Evolutionary conservation across 2,113 vertebrate genomes (phyloP).

Genomic region (Cinclus mexicanus): DNA sequence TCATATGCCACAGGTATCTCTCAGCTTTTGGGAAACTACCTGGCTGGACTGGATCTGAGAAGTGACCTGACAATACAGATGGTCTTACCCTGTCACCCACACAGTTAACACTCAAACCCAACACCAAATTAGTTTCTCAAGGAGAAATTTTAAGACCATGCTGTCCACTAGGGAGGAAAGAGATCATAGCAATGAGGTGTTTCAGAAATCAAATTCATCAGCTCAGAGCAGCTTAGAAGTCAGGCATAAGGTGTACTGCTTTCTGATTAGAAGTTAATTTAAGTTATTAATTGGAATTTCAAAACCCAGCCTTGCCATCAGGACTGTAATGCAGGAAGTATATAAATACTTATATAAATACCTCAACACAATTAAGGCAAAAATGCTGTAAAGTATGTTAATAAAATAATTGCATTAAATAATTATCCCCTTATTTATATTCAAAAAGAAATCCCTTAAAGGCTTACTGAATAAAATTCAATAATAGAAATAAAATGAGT

Average conservation of each 20-base stretch:
- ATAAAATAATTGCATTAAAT: conserved; percentile 6
- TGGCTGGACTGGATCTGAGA: not conserved
- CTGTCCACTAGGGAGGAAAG: not conserved
- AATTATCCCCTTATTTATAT: not conserved
- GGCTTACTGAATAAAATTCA: not conserved
- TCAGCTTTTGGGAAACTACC: not conserved
- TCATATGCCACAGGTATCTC: not conserved
- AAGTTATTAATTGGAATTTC: not conserved
- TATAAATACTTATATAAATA: not conserved
- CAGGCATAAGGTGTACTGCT: not conserved
- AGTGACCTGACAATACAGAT: not conserved
- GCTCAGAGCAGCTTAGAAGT: not conserved
- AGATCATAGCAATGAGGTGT: not conserved
- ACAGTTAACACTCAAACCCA: not conserved
- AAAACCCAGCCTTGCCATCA: not conserved
- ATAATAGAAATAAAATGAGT: not conserved
- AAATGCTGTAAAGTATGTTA: not conserved
- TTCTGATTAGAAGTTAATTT: not conserved
- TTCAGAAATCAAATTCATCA: not conserved
- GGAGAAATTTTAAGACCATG: not conserved
- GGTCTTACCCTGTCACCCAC: not conserved
- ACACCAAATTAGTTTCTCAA: not conserved
- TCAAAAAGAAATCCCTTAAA: conserved; percentile 15
- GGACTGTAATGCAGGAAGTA: not conserved
- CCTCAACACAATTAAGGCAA: not conserved